Conservation (phyloP, 2,113 vertebrate species). For the Colius striatus region DNA sequence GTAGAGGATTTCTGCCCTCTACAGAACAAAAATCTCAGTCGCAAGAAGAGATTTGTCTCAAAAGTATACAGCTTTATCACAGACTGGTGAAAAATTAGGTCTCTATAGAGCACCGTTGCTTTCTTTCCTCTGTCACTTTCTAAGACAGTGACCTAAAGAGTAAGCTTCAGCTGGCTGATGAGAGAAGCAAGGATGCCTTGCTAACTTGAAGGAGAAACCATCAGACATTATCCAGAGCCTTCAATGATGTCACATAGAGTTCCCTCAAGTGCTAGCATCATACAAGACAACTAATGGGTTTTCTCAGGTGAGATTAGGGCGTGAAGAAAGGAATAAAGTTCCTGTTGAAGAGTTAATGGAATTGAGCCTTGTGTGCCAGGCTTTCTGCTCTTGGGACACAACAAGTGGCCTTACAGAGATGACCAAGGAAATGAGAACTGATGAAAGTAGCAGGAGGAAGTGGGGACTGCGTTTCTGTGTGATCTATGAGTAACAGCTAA, state of each 20-base stretch:
- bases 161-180: background rate
- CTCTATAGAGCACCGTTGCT: background rate
- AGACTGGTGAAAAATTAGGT: background rate
- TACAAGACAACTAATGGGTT: background rate
- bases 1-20: background rate
- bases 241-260: accelerated
- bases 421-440: background rate
- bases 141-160: background rate
- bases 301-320: background rate
- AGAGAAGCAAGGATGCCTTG: background rate
- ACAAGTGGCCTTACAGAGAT: background rate
- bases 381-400: background rate
- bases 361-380: background rate
- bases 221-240: background rate
- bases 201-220: background rate
- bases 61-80: background rate
- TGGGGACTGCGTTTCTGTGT: background rate
- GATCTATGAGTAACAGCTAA: background rate
- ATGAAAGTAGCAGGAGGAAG: background rate
- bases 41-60: background rate
- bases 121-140: background rate
- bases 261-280: background rate
- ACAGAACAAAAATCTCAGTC: background rate
- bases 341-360: background rate
- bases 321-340: background rate